Evolutionary conservation across 2,888 invertebrate genomes (phyloP), one percentile per base, ranked within the genome.

Genomic region (Ichneumoninae sp.): DNA sequence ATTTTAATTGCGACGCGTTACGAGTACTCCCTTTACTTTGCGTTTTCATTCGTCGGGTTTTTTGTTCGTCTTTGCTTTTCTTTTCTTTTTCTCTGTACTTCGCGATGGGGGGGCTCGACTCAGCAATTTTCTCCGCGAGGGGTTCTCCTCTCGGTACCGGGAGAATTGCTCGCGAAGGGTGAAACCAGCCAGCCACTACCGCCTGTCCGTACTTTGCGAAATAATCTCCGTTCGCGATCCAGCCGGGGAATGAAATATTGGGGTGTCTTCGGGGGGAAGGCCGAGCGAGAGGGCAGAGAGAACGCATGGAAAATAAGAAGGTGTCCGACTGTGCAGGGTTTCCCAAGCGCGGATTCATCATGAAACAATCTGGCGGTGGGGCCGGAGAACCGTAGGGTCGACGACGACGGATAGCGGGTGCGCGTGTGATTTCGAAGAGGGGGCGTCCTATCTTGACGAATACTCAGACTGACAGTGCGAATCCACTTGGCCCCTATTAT

Each of bases 1-100:
- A 90, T 90, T 90, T 90, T 89, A 89, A 91, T 89, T 89, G 88
- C 87, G 50, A 87, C 80, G 50, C 79, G 79, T 84, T 82, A 85
- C 66, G 62, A 80, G 77, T 78, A 82, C 60, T 71, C 57, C 76
- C 54, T 74, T 72, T 72, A 72, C 57, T 71, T 26, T 47, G 40
- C 47, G 26, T 19, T 57, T 77, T 69, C 62, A 57, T 69, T 70
- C 62, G 44, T 72, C 57, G 62, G 36, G 13, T 50, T 66, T 84
- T 81, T 72, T 52, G 7, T 83, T 68, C 66, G 40, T 44, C 81
- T 57, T 82, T 75, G 68, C 60, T 33, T 66, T 47, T 3, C 6
- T 13, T 75, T 50, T 50, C 6, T 22, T 77, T 36, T 33, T 40
- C 52, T 62, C 33, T 62, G n/a, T 40, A n/a, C n/a, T 52, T 70